Percentiles rank a stretch among this genome's conserved stretches.
These are phyloP conservation scores for Plemyria rubiginata DNA, from an alignment of 2,888 invertebrate genomes.

Conservation along the genomic window DNA sequence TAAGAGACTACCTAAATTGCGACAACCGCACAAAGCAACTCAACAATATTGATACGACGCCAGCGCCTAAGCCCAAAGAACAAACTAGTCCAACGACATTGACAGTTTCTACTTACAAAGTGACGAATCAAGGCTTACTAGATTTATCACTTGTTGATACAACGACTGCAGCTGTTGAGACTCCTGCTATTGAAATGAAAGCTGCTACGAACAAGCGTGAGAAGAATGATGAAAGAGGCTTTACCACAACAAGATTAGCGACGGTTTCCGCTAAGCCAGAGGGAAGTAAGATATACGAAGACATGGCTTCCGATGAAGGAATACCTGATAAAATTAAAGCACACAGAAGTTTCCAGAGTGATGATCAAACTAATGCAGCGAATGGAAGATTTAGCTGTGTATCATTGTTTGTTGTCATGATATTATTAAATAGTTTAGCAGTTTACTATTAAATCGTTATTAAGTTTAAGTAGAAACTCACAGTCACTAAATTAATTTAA, in stretches of 20 bases:
- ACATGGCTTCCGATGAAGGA: conserved; percentile 77
- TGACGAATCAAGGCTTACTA: conserved; percentile 42
- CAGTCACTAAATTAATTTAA: conserved; percentile 79
- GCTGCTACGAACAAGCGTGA: conserved; percentile 32
- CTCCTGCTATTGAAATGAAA: conserved; percentile 35
- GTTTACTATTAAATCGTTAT: conserved; percentile 52
- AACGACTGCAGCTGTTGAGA: conserved; percentile 33
- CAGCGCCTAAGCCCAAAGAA: conserved; percentile 23
- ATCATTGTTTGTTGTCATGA: conserved; percentile 46
- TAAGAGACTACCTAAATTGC: conserved; percentile 70
- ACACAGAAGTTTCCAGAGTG: conserved; percentile 64
- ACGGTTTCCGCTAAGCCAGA: conserved; percentile 75
- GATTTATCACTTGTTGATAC: conserved; percentile 43
- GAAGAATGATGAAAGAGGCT: conserved; percentile 45
- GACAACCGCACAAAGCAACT: conserved; percentile 16
- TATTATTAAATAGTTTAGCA: conserved; percentile 53
- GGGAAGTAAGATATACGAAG: conserved; percentile 57
- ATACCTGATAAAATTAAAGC: conserved; percentile 69
- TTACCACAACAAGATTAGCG: conserved; percentile 70
- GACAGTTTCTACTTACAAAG: conserved; percentile 25
- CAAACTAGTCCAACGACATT: conserved; percentile 32
- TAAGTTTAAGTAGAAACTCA: conserved; percentile 56
- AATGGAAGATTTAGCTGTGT: conserved; percentile 48
- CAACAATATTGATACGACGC: conserved; percentile 15
- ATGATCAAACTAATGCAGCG: conserved; percentile 46